phyloP scores from a whole-genome alignment of 2,113 vertebrate genomes.

The Lagopus muta region DNA sequence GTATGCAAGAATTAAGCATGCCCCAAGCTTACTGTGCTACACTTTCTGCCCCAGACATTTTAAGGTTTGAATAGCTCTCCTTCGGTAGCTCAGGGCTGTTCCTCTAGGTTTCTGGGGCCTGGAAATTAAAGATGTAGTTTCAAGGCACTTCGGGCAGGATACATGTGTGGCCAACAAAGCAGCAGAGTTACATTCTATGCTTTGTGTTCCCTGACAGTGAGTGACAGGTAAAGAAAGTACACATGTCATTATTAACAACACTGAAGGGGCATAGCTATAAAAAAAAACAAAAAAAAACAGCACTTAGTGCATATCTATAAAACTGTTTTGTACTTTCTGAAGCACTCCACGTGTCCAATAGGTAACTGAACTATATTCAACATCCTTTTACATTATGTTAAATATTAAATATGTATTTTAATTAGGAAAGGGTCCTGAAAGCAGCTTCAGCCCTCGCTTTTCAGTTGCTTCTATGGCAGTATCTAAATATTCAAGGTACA shows the following conservation, averaged over 20 bases:
- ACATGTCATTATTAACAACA: not conserved
- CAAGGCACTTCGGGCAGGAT: not conserved
- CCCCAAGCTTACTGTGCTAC: not conserved
- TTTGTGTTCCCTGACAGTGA: not conserved
- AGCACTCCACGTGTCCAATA: not conserved
- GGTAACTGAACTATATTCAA: not conserved
- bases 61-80: not conserved
- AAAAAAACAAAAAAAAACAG: not conserved
- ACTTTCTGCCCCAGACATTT: not conserved
- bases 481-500: not conserved
- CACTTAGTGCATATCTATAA: not conserved
- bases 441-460: not conserved
- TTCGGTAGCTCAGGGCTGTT: not conserved
- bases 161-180: not conserved
- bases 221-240: not conserved
- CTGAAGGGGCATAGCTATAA: not conserved
- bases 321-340: not conserved
- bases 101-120: not conserved
- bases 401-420: not conserved
- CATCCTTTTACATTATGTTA: not conserved
- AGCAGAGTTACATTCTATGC: not conserved
- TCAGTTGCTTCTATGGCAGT: not conserved
- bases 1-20: not conserved
- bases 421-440: not conserved
- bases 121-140: not conserved